phyloP scores from a whole-genome alignment of 2,113 vertebrate species.

The Thomomys bottae region DNA sequence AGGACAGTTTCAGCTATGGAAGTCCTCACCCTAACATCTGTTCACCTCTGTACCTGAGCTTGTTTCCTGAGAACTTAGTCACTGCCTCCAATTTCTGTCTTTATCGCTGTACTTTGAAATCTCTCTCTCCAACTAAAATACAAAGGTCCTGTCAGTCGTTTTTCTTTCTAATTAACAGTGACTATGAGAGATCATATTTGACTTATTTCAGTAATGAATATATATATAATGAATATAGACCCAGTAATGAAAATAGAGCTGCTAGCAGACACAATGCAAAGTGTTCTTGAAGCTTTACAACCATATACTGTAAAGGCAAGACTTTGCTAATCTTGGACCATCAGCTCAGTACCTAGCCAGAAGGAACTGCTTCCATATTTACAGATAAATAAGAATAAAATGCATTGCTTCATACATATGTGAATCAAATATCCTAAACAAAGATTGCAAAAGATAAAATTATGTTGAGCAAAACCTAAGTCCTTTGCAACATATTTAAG shows the following conservation, averaged over 20 bases:
- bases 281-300: not conserved
- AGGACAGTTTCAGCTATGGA: not conserved
- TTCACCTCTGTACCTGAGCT: too few species aligned
- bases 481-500: not conserved
- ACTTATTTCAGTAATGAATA: not conserved
- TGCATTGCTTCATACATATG: not conserved
- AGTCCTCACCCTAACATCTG: not conserved
- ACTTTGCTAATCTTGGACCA: not conserved
- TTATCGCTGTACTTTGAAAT: not conserved
- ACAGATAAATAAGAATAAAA: not conserved
- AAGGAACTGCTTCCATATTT: not conserved
- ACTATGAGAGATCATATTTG: not conserved
- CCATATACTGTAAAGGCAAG: not conserved
- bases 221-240: not conserved
- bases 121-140: not conserved
- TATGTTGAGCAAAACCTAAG: not conserved
- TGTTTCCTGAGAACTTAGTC: not conserved
- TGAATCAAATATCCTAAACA: not conserved
- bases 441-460: not conserved
- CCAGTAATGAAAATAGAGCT: not conserved
- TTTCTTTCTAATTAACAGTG: not conserved
- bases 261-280: conserved; percentile 16
- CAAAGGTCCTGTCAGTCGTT: not conserved
- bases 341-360: not conserved
- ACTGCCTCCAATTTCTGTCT: not conserved